Base-by-base conservation (phyloP, 2,797 vertebrate species). In the Acipenser oxyrinchus region DNA sequence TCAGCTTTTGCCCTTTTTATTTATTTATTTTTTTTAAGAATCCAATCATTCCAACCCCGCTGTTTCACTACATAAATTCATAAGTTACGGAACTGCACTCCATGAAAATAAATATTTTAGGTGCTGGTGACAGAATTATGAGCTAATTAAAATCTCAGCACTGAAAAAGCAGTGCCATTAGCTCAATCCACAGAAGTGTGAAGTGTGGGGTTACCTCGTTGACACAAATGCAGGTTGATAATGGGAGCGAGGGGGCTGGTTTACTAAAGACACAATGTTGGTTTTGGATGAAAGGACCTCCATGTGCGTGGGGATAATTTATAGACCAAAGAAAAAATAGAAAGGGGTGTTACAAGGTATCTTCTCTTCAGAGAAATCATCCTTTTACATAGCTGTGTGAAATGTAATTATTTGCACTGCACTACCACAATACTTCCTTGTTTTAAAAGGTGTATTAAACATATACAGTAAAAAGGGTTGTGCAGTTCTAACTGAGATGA, bases 61-160 rank as follows among this genome's bases (percentile, higher is more conserved):
- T 70, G 13, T 57, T 23, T 51, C 61, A 61, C 59, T 66, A 66
- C 62, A 67, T 67, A 60, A 67, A 65, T 66, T 70, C 69, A 76
- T 75, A 77, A 78, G 64, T 76, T 78, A 74, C 70, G 74, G 18
- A 73, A 65, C 66, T 76, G 48, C 67, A 67, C 75, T 80, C 72
- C 60, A 75, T 65, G 70, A 79, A 77, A 82, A 79, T 76, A 80
- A 84, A 75, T 83, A 81, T 81, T 80, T 82, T 66, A 78, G 77
- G 73, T 50, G 51, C 48, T 66, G 65, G 66, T 76, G 72, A 74
- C 76, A 81, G 74, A 76, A 72, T 77, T 79, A 77, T 0, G 10
- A 76, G 70, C 72, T 84, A 78, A 83, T 82, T 80, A 84, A 78
- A 77, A 69, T 73, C 73, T 64, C 62, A 69, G 70, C 48, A 73